Evolutionary conservation across 2,888 invertebrate species (phyloP).

Genomic region (Brachypterus glaber): DNA sequence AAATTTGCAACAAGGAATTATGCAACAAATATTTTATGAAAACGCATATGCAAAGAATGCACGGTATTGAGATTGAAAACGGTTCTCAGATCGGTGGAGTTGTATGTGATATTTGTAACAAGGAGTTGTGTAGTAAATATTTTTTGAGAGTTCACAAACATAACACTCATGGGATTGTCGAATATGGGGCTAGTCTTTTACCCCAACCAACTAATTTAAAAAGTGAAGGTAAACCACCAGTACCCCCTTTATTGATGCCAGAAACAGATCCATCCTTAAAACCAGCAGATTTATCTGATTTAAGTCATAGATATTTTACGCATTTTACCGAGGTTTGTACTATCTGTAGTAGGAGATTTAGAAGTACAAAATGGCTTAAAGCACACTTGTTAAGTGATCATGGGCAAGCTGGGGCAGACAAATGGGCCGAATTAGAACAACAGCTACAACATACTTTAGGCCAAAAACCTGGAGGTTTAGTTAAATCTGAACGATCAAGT

Average conservation of each 20-base stretch:
- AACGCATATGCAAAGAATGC: slow-evolving; percentile 99
- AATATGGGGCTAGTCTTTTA: slow-evolving; percentile 53
- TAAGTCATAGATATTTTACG: slow-evolving; percentile 54
- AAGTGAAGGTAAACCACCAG: slow-evolving; percentile 36
- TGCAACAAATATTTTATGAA: slow-evolving; percentile 99
- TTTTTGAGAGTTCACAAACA: slow-evolving; percentile 95
- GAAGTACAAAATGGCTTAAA: slow-evolving; percentile 80
- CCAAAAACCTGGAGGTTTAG: slow-evolving; percentile 20
- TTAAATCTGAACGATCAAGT: slow-evolving; percentile 33
- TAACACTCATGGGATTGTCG: slow-evolving; percentile 93
- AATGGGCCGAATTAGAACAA: slow-evolving; percentile 51
- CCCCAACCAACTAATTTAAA: slow-evolving; percentile 41
- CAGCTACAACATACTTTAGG: slow-evolving; percentile 37
- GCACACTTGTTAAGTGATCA: slow-evolving; percentile 82
- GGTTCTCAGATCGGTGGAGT: slow-evolving; percentile 89
- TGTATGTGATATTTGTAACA: slow-evolving; percentile 95
- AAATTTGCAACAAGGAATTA: slow-evolving; percentile 95
- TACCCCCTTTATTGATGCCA: slow-evolving; percentile 19
- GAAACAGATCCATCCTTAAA: slow-evolving; percentile 43
- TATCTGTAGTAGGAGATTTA: slow-evolving; percentile 76
- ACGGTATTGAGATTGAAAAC: slow-evolving; percentile 88
- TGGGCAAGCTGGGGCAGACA: slow-evolving; percentile 56
- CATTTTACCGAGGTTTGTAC: slow-evolving; percentile 71
- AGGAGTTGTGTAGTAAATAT: slow-evolving; percentile 96
- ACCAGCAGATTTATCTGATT: slow-evolving; percentile 47